Evolutionary conservation across 2,888 invertebrate species (phyloP).

Genomic region (Polymixis lichenea): DNA sequence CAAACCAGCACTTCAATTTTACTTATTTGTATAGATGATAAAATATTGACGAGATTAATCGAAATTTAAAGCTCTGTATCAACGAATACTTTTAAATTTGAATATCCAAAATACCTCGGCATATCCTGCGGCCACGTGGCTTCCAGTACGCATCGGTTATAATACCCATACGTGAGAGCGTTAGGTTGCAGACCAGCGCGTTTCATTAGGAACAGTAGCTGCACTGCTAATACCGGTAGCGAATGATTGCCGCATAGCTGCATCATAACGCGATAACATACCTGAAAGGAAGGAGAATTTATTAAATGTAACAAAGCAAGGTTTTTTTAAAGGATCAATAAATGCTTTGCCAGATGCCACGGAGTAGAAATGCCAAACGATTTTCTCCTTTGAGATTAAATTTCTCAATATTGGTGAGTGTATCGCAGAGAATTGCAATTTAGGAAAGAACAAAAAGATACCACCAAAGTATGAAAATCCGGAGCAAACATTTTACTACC

Average conservation of each 20-base stretch:
- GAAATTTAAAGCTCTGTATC: too few relatives aligned
- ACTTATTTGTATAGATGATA: too few relatives aligned
- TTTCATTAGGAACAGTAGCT: slow-evolving; percentile 97
- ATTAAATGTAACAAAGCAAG: background rate
- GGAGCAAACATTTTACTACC: too few relatives aligned
- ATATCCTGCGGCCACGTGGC: slow-evolving; percentile 98
- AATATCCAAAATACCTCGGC: slow-evolving; percentile 87
- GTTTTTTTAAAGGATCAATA: too few relatives aligned
- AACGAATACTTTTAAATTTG: background rate
- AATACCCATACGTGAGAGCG: slow-evolving; percentile 98
- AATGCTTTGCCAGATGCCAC: background rate
- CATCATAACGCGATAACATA: slow-evolving; percentile 99
- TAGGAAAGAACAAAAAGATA: background rate
- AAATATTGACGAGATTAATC: too few relatives aligned
- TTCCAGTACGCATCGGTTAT: slow-evolving; percentile 96
- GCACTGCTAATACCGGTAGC: slow-evolving; percentile 98
- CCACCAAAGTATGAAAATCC: background rate
- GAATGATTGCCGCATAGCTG: slow-evolving; percentile 99
- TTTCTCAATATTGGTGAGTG: background rate
- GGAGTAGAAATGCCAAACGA: background rate
- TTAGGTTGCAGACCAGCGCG: slow-evolving; percentile 98
- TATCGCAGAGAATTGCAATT: background rate
- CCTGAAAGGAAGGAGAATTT: slow-evolving; percentile 83
- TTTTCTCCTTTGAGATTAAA: background rate
- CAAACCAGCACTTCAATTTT: too few relatives aligned